Base-by-base conservation (phyloP, 2,113 vertebrate genomes). In the Nematolebias whitei region DNA sequence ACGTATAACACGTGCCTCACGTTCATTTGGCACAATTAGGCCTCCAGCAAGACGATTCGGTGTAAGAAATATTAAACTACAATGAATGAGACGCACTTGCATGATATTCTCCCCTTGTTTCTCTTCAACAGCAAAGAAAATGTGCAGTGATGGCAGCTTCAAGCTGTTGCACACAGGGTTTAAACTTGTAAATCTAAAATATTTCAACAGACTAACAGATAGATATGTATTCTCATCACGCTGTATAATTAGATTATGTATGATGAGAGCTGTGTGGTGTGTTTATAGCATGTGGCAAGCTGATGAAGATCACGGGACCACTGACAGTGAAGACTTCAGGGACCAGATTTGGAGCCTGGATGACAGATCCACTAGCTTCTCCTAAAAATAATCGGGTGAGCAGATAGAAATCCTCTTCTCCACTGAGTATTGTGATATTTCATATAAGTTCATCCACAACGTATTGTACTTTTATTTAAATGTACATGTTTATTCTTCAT, bases 281-380 rank as follows among this genome's bases (percentile, higher is more conserved):
- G 78, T 85, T 80, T 67, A 2, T 91, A 99, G 97, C 96, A 4
- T 99, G 98, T 77, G 98, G 97, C 20, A 98, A 96, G 86, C 35
- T 99, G 88, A 98, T 99, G 98, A 98, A 99, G 93, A 99, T 99
- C 91, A 96, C 94, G 47, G 96, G 96, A 38, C 96, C 97, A 5
- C 82, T 94, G 83, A 99, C 97, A 43, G 92, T 99, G 84, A 99
- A 99, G 92, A 97, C 94, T 44, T 99, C 98, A 0, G 97, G 98
- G 84, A 98, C 96, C 24, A 91, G 98, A 57, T 99, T 99, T 71
- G 98, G 97, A 55, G 98, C 98, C 69, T 99, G 98, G 98, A 99
- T 98, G 97, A 97, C 95, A 0, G 98, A 99, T 77, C 96, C 97
- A 16, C 84, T 95, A 76, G 96, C 96, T 13, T 92, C 96, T 41